These are phyloP conservation scores for Tetrax tetrax DNA, from an alignment of 2,113 vertebrate species.

Conservation along the genomic window DNA sequence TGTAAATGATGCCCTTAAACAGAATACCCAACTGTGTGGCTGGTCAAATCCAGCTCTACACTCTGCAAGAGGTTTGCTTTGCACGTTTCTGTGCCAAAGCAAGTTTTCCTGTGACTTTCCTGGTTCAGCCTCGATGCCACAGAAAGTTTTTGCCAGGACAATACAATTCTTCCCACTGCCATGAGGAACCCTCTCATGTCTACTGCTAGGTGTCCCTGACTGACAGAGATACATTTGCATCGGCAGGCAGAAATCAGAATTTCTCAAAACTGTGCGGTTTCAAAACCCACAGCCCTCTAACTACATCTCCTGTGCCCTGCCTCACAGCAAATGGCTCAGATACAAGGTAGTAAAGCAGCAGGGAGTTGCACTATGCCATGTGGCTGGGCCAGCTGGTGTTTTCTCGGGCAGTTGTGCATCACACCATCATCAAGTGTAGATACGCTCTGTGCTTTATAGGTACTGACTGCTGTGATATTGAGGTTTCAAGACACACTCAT, in stretches of 20 bases:
- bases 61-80: background rate
- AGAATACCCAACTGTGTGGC: accelerated
- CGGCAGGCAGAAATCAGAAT: background rate
- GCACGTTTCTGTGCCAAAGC: background rate
- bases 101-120: background rate
- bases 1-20: background rate
- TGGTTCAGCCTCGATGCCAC: background rate
- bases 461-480: background rate
- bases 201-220: background rate
- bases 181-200: background rate
- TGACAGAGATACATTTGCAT: background rate
- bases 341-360: accelerated
- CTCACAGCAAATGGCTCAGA: background rate
- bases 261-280: background rate
- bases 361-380: background rate
- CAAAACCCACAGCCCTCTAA: background rate
- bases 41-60: background rate
- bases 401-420: background rate
- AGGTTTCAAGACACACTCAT: too few species aligned
- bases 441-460: background rate
- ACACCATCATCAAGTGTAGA: background rate
- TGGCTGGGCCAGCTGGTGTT: background rate
- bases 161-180: background rate
- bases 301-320: background rate
- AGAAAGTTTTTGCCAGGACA: background rate